Evolutionary conservation across 2,113 vertebrate species (phyloP).

Genomic region (Uria aalge): DNA sequence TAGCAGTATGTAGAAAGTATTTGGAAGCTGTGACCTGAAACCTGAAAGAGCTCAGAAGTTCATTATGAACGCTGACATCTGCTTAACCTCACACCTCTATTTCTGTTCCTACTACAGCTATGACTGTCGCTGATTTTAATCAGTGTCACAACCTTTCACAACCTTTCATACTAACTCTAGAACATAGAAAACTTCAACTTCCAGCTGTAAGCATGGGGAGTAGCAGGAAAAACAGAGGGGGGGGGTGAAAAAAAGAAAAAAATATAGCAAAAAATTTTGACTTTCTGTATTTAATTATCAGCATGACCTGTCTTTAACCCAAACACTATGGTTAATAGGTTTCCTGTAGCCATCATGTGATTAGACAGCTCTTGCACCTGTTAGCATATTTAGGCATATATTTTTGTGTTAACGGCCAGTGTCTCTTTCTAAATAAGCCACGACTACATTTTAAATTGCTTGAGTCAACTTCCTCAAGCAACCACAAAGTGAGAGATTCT

Average conservation of each 20-base stretch:
- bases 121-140: conserved; percentile 40
- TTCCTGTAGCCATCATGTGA: conserved; percentile 57
- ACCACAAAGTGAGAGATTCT: conserved; percentile 78
- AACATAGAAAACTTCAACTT: neutral
- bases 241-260: neutral
- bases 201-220: neutral
- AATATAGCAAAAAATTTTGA: neutral
- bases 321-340: conserved; percentile 46
- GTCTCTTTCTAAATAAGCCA: conserved; percentile 62
- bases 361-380: conserved; percentile 57
- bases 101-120: conserved; percentile 47
- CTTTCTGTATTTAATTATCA: conserved; percentile 39
- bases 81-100: conserved; percentile 45
- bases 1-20: neutral
- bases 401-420: conserved; percentile 26
- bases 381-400: conserved; percentile 24
- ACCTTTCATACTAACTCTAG: conserved; percentile 16
- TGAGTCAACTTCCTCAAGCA: conserved; percentile 83
- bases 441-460: conserved; percentile 56
- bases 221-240: neutral
- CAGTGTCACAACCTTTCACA: conserved; percentile 25
- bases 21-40: conserved; percentile 1
- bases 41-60: conserved; percentile 33
- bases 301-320: conserved; percentile 61
- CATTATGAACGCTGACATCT: conserved; percentile 15